A percentile compares a stretch with the other conserved stretches of the same genome.
phyloP scores from a whole-genome alignment of 2,797 vertebrate genomes.

The Myripristis murdjan region DNA sequence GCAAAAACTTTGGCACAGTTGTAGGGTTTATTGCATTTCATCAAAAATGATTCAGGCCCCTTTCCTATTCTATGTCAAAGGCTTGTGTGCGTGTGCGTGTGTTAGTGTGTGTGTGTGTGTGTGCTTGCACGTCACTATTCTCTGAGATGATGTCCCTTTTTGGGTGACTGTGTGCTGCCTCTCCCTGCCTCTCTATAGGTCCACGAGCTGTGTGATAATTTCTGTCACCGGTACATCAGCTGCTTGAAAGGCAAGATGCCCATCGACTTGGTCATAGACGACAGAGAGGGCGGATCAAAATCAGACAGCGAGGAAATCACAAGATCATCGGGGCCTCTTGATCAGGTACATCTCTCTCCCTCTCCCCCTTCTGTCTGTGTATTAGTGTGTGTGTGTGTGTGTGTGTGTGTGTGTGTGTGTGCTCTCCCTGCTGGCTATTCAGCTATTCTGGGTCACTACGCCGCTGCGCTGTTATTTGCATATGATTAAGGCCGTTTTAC shows the following conservation, averaged over 20 bases:
- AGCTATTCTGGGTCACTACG: constrained; percentile 92
- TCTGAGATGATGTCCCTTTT: constrained; percentile 78
- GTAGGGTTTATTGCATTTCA: constrained; percentile 9
- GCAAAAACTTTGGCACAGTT: constrained; percentile 12
- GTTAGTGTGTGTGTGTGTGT: neutral
- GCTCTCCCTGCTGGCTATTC: constrained; percentile 83
- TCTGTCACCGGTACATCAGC: constrained; percentile 99
- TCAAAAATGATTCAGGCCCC: constrained; percentile 75
- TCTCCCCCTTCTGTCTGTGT: no score
- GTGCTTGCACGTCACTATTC: constrained; percentile 83
- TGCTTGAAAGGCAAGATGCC: constrained; percentile 99
- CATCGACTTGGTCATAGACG: constrained; percentile 99
- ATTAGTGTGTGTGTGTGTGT: constrained; percentile 3
- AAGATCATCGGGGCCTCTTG: constrained; percentile 97
- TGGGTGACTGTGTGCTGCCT: constrained; percentile 72
- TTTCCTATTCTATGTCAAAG: constrained; percentile 85
- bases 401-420: constrained; percentile 20
- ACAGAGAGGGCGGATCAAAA: constrained; percentile 98
- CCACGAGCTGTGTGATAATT: constrained; percentile 99
- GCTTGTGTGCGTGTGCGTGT: no score
- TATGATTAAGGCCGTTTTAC: constrained; percentile 96
- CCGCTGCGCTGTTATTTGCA: constrained; percentile 95
- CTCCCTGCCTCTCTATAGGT: constrained; percentile 86
- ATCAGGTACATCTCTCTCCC: constrained; percentile 91
- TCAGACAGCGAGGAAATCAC: constrained; percentile 99